Base-by-base conservation (phyloP, 2,888 invertebrate species). In the Pseudococcus jackbeardsleyi region DNA sequence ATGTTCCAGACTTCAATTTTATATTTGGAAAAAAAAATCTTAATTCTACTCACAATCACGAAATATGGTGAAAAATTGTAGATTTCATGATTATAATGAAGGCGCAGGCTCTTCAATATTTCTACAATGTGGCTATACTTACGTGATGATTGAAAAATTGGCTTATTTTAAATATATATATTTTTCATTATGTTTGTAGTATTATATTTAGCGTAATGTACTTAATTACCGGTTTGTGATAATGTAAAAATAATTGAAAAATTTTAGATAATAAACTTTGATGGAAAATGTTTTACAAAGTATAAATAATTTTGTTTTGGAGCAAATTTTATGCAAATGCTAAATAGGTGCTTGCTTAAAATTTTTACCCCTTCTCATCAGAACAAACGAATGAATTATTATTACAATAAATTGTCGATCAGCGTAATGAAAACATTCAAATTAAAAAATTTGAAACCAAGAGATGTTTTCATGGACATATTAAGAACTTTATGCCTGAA, bases 211-310 rank as follows among this genome's bases (percentile, higher is more conserved):
- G 79, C 46, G 46, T 82, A 17, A 17, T 77, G 64, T 72, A 33
- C 26, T 33, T 33, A 72, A 72, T 82, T 82, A 82, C 46, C 46
- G 79, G 79, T 82, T 82, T 82, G 79, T 82, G 79, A 82, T 82
- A 82, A 82, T 82, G 79, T 82, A 82, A 82, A 82, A 64, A 22
- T 22, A 33, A 82, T 42, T 82, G 42, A 46, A 82, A 82, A 19
- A 82, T 82, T 82, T 82, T 33, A 82, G 79, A 82, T 82, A 82
- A 82, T 82, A 82, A 82, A 82, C 46, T 82, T 82, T 82, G 79
- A 82, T 82, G 79, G 79, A 82, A 33, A 82, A 82, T 82, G 79
- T 82, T 82, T 82, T 82, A 82, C 26, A 46, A 19, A 22, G 79
- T 82, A 19, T 77, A 39, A 17, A 3, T 77, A 39, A 17, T 77